Evolutionary conservation across 2,113 vertebrate species (phyloP).

Genomic region (Benitochromis conjunctus): DNA sequence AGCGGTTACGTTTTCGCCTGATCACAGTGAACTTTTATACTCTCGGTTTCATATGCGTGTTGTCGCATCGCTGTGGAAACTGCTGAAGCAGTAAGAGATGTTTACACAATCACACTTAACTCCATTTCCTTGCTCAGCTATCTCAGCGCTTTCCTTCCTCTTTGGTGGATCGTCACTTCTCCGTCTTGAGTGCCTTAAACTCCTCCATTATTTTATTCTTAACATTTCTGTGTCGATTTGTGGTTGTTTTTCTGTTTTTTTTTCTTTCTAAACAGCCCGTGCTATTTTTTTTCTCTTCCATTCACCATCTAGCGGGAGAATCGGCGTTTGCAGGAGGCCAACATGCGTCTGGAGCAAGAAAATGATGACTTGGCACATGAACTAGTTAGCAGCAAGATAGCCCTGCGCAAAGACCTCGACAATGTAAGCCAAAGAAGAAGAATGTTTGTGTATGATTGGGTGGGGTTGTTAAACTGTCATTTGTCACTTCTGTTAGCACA

Average conservation of each 20-base stretch:
- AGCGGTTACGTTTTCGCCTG: not conserved
- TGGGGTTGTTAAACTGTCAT: not conserved
- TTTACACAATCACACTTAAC: conserved; percentile 12
- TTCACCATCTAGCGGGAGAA: conserved; percentile 83
- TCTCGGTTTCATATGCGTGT: not conserved
- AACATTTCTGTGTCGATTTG: not conserved
- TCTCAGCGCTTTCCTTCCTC: conserved; percentile 23
- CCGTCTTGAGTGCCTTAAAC: not conserved
- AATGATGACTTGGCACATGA: conserved; percentile 98
- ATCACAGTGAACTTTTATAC: not conserved
- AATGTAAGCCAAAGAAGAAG: conserved; percentile 79
- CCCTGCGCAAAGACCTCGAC: conserved; percentile 93
- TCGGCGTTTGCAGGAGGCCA: conserved; percentile 92
- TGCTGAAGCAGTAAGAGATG: not conserved
- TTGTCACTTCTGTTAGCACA: not conserved
- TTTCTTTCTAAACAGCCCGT: not conserved
- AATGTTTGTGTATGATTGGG: not conserved
- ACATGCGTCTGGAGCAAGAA: conserved; percentile 98
- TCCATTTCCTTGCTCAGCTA: not conserved
- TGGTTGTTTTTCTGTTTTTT: not conserved
- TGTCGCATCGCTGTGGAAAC: not conserved
- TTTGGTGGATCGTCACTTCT: conserved; percentile 12
- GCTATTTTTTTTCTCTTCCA: not conserved
- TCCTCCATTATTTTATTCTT: not conserved
- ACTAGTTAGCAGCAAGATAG: conserved; percentile 98